Base-by-base conservation (phyloP, 2,797 vertebrate genomes). In the Paguma larvata region DNA sequence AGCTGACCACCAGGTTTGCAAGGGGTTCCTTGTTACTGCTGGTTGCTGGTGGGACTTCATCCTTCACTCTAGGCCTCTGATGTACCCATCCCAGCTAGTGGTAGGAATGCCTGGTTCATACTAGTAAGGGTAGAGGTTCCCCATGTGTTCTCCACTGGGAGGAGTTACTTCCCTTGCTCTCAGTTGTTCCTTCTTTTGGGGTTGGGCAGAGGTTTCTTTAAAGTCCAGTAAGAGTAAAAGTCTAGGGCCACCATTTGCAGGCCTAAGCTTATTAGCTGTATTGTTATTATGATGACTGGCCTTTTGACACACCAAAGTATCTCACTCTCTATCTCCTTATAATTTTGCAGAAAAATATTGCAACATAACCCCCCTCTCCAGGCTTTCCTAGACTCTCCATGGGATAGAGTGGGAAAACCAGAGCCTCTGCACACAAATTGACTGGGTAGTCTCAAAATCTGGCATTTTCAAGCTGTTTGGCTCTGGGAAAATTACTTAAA, bases 401-500 rank as follows among this genome's bases (percentile, higher is more conserved):
- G 30, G 32, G 72, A 86, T 67, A 83, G 9, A 83, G 23, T 56
- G 15, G n/a, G 44, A 89, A 92, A 51, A 90, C 63, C 6, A 90
- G 21, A 41, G n/a, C 8, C 25, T 83, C 51, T 92, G 25, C 70
- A 93, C 19, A 32, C 41, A 89, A 38, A 91, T 16, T 38, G 34
- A 75, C 41, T 75, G n/a, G 12, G 25, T 88, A 27, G 34, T 87
- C 23, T 72, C 63, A 94, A 91, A 91, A 89, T 89, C 25, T 83
- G 46, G 21, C 65, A 92, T 92, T 94, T 96, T 89, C 84, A 93
- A 95, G 65, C 11, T 85, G 51, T 38, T 38, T 95, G 34, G 48
- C 56, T 94, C 63, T 97, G 65, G 77, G 51, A 85, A 62, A 94
- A 27, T 85, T 83, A 95, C 32, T 91, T 85, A 82, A 90, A 78